Conservation (phyloP, 1,140 invertebrate species). For the Ctenoplectra terminalis region DNA sequence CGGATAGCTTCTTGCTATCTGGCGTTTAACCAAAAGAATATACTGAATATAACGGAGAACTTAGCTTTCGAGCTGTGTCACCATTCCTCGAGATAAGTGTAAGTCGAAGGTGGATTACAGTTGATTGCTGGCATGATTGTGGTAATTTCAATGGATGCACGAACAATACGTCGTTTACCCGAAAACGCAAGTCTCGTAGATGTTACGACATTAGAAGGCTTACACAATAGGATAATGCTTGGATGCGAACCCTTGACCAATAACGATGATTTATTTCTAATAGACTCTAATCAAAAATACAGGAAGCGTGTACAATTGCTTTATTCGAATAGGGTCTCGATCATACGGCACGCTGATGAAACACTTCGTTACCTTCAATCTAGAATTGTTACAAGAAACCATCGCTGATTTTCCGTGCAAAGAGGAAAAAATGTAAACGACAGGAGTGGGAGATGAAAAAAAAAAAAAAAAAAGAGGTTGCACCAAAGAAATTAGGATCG, state of each 20-base stretch:
- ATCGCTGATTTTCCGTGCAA: too few species aligned
- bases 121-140: conserved; percentile 7
- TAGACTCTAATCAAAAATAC: not conserved
- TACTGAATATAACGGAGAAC: conserved; percentile 22
- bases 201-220: conserved; percentile 26
- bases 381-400: not conserved
- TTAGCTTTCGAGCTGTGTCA: conserved; percentile 13
- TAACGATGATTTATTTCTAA: conserved; percentile 8
- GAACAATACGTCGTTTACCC: conserved; percentile 34
- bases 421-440: too few species aligned
- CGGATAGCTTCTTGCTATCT: not conserved
- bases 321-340: not conserved
- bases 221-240: conserved; percentile 22
- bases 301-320: conserved; percentile 7
- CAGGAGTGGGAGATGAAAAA: too few species aligned
- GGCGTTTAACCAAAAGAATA: not conserved
- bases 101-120: not conserved
- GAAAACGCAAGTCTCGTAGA: conserved; percentile 24
- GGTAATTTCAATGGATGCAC: conserved; percentile 7
- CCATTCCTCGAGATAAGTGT: not conserved
- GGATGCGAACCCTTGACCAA: conserved; percentile 13
- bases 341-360: too few species aligned
- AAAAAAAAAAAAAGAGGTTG: not conserved
- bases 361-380: not conserved
- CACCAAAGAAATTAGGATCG: too few species aligned